phyloP scores from a whole-genome alignment of 2,888 invertebrate genomes.

The Troides aeacus region DNA sequence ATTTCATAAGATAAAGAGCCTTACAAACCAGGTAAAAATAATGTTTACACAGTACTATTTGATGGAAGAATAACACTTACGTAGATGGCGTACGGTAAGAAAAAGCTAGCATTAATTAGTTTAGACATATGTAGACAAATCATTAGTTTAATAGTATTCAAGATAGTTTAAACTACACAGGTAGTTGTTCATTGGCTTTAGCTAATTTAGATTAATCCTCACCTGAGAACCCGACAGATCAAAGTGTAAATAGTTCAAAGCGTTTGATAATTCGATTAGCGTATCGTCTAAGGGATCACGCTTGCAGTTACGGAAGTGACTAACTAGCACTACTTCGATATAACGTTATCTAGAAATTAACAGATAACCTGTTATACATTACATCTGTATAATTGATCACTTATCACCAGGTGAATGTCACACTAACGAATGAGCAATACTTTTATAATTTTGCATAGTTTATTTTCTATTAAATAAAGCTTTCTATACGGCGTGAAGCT shows the following conservation, averaged over 20 bases:
- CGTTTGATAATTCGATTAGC: conserved; percentile 4
- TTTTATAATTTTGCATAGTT: too few relatives aligned
- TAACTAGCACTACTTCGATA: neutral
- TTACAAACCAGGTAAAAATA: too few relatives aligned
- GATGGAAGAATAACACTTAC: too few relatives aligned
- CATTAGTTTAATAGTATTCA: neutral
- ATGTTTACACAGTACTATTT: too few relatives aligned
- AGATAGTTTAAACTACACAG: neutral
- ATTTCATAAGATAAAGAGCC: too few relatives aligned
- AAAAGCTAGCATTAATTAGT: neutral
- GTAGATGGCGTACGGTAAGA: neutral
- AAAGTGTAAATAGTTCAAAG: conserved; percentile 26
- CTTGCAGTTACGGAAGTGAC: neutral
- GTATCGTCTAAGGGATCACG: conserved; percentile 6
- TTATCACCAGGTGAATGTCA: too few relatives aligned
- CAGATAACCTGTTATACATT: too few relatives aligned
- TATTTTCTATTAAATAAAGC: too few relatives aligned
- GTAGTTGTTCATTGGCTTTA: neutral
- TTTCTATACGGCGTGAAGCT: too few relatives aligned
- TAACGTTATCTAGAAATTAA: neutral
- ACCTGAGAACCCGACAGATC: neutral
- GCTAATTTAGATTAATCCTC: neutral
- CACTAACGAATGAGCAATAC: too few relatives aligned
- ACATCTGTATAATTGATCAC: too few relatives aligned
- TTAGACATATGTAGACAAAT: neutral